Percentiles rank a stretch among this genome's conserved stretches.
Conservation (phyloP, 2,113 vertebrate genomes). For the Atractosteus spatula region DNA sequence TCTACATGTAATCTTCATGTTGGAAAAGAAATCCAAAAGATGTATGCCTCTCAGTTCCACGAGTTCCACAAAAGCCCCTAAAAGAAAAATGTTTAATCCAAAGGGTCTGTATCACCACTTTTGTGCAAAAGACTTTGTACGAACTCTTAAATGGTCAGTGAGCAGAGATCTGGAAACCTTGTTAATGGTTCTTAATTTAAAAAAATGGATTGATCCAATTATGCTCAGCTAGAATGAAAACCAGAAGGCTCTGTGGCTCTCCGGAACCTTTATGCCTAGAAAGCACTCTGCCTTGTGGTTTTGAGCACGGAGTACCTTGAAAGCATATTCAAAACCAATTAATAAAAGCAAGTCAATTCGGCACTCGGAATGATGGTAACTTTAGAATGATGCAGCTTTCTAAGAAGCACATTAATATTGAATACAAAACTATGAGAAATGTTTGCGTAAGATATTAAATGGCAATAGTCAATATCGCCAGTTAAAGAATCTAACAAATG, state of each 20-base stretch:
- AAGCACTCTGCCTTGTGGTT: background rate
- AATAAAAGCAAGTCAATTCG: background rate
- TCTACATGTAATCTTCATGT: too few species aligned
- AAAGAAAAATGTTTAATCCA: too few species aligned
- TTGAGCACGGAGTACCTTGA: constrained; percentile 5
- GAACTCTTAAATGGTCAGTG: too few species aligned
- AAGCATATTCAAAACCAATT: constrained; percentile 10
- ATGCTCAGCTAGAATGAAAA: background rate
- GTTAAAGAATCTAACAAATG: background rate
- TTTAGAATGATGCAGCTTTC: constrained; percentile 10
- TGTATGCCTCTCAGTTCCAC: too few species aligned
- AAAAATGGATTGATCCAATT: too few species aligned
- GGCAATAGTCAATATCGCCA: background rate
- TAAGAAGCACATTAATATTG: constrained; percentile 17
- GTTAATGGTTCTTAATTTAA: too few species aligned
- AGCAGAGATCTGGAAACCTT: too few species aligned
- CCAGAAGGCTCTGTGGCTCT: background rate
- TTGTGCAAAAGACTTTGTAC: too few species aligned
- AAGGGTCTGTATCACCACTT: too few species aligned
- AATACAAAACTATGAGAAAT: constrained; percentile 5
- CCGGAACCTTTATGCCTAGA: constrained; percentile 14
- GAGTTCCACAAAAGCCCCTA: too few species aligned
- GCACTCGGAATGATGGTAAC: background rate
- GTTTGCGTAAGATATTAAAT: background rate
- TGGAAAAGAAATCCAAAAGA: too few species aligned